A percentile compares a stretch with the other conserved stretches of the same genome.
Conservation (phyloP, 1,140 invertebrate genomes). For the Lepidurus packardi region DNA sequence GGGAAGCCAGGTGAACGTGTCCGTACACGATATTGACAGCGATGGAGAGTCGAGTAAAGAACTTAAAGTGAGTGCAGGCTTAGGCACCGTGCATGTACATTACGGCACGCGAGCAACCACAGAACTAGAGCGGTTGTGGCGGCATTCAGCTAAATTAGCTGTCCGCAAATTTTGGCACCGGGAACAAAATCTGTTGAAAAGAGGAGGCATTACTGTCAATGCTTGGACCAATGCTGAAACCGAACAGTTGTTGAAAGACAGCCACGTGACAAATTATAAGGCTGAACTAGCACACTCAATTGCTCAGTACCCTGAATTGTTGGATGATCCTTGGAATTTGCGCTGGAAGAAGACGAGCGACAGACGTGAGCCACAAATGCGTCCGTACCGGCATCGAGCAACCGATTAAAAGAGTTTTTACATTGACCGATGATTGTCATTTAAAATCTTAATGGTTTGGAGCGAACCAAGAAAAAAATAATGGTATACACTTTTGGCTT, state of each 20-base stretch:
- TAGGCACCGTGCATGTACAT: conserved; percentile 46
- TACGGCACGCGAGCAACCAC: conserved; percentile 85
- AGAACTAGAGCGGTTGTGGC: conserved; percentile 76
- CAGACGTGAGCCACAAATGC: conserved; percentile 27
- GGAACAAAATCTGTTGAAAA: conserved; percentile 70
- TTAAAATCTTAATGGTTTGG: not conserved
- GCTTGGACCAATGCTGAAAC: conserved; percentile 63
- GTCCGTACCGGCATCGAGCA: not conserved
- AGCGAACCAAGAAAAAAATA: conserved; percentile 4
- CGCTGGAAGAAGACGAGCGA: conserved; percentile 68
- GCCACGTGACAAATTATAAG: conserved; percentile 74
- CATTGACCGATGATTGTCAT: not conserved
- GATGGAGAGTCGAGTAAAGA: conserved; percentile 37
- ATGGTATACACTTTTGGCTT: not conserved
- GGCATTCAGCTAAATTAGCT: conserved; percentile 78
- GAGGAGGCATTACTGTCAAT: conserved; percentile 64
- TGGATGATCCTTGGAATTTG: conserved; percentile 92
- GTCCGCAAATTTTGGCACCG: conserved; percentile 85
- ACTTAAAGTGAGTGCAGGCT: conserved; percentile 31
- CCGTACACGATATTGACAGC: conserved; percentile 78
- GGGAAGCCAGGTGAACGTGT: conserved; percentile 85
- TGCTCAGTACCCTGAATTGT: conserved; percentile 78
- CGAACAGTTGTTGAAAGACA: conserved; percentile 79
- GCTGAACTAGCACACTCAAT: conserved; percentile 86
- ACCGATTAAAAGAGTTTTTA: not conserved